Conservation (phyloP, 2,797 vertebrate species). For the Muscicapa comitata region DNA sequence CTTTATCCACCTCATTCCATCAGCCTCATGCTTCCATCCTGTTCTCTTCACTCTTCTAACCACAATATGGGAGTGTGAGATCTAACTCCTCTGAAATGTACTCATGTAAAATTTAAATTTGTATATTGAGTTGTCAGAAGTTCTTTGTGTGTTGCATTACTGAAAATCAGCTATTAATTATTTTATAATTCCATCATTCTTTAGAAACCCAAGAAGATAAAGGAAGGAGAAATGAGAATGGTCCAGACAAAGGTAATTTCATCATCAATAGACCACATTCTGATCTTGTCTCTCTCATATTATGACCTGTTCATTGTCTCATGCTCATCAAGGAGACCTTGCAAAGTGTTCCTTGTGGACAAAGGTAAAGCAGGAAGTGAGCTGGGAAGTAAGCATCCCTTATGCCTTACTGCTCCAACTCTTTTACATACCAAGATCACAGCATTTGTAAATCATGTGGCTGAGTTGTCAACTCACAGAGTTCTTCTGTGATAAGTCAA, state of each 20-base stretch:
- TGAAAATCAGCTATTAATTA: neutral
- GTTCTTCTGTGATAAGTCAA: neutral
- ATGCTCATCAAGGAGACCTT: neutral
- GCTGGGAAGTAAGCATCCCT: neutral
- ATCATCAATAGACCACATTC: neutral
- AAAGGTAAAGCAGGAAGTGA: neutral
- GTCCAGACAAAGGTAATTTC: slow-evolving; percentile 79
- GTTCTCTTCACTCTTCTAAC: neutral
- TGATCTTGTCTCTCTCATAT: neutral
- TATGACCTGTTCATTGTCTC: neutral
- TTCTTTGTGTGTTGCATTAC: neutral
- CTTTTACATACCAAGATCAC: neutral
- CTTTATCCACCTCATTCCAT: neutral
- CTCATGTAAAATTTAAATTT: neutral
- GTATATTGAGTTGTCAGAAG: neutral
- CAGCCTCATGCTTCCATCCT: neutral
- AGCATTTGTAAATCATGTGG: neutral
- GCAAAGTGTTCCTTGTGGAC: neutral
- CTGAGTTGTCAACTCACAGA: neutral
- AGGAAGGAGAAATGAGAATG: slow-evolving; percentile 62
- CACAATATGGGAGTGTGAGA: neutral
- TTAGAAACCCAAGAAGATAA: slow-evolving; percentile 70
- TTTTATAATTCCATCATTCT: neutral
- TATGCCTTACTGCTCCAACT: neutral
- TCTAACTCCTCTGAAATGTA: neutral